Evolutionary conservation across 2,797 vertebrate genomes (phyloP).

Genomic region (Diplodus sargus): DNA sequence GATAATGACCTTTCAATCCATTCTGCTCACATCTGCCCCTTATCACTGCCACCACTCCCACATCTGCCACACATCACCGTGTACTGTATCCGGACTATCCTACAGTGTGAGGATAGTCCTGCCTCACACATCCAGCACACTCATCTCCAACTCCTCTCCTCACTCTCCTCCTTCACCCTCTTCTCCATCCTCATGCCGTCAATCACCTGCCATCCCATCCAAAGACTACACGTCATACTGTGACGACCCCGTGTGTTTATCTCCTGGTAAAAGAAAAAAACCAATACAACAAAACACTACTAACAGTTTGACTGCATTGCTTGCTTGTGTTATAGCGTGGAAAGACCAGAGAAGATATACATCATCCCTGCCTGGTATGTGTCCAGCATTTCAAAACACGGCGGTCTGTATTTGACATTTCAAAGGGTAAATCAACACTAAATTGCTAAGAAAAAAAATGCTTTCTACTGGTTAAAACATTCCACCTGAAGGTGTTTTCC

Average conservation of each 20-base stretch:
- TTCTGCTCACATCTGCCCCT: slow-evolving; percentile 36
- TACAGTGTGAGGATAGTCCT: slow-evolving; percentile 47
- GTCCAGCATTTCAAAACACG: neutral
- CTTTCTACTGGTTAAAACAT: neutral
- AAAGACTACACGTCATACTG: slow-evolving; percentile 88
- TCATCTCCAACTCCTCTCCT: slow-evolving; percentile 74
- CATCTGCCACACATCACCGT: slow-evolving; percentile 46
- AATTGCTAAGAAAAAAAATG: neutral
- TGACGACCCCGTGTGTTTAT: slow-evolving; percentile 88
- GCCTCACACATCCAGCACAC: slow-evolving; percentile 49
- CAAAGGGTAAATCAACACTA: slow-evolving; percentile 28
- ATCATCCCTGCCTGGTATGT: neutral
- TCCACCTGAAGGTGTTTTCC: neutral
- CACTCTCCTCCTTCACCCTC: slow-evolving; percentile 54
- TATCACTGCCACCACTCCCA: slow-evolving; percentile 38
- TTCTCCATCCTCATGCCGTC: slow-evolving; percentile 74
- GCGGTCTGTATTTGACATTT: neutral
- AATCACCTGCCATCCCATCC: slow-evolving; percentile 84
- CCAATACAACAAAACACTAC: slow-evolving; percentile 19
- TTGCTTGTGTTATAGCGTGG: slow-evolving; percentile 30
- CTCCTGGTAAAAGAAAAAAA: slow-evolving; percentile 82
- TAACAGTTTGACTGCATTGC: slow-evolving; percentile 63
- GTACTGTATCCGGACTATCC: slow-evolving; percentile 48
- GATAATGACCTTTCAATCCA: slow-evolving; percentile 55
- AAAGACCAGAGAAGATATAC: neutral